Evolutionary conservation across 2,113 vertebrate genomes (phyloP), one percentile per base, ranked within the genome.

Genomic region (Sinocyclocheilus maitianheensis): DNA sequence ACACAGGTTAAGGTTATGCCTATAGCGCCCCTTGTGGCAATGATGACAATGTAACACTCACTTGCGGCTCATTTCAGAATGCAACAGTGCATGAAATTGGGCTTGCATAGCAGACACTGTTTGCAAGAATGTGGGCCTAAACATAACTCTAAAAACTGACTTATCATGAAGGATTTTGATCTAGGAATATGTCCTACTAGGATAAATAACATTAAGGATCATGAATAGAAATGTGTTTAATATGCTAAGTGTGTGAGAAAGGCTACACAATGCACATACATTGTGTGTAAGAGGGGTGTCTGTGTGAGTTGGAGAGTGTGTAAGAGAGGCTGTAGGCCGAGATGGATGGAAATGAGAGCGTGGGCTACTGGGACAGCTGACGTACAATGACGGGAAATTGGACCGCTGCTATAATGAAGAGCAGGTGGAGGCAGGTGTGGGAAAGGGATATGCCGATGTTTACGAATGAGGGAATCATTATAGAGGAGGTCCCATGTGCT

Each of bases 301-400:
- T 43, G 30, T 43, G 55, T 43, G 58, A 80, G 37, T 80, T 22
- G 22, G 11, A n/a, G 55, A 40, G 71, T 51, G 24, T 74, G 71
- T 46, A n/a, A 5, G 20, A 46, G 22, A n/a, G 71, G 72, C 43
- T 76, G 72, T 65, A 10, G 86, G 76, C 51, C 22, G 20, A 86
- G 63, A 87, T 69, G 46, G 63, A 75, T 62, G n/a, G 63, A 79
- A 37, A 48, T 71, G 43, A 24, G 43, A 62, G 69, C 40, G 48
- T n/a, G 12, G 43, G 72, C 72, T 76, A 14, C 46, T 71, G 26
- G 72, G 43, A 80, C 40, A 86, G 37, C 71, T 67, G 69, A 67
- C 48, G 71, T n/a, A 48, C 69, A 43, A 81, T 69, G 60, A 87
- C 7, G 48, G 62, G 53, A 60, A 71, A 78, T 62, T 63, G 34